Evolutionary conservation across 2,888 invertebrate genomes (phyloP).

Genomic region (Philereme vetulata): DNA sequence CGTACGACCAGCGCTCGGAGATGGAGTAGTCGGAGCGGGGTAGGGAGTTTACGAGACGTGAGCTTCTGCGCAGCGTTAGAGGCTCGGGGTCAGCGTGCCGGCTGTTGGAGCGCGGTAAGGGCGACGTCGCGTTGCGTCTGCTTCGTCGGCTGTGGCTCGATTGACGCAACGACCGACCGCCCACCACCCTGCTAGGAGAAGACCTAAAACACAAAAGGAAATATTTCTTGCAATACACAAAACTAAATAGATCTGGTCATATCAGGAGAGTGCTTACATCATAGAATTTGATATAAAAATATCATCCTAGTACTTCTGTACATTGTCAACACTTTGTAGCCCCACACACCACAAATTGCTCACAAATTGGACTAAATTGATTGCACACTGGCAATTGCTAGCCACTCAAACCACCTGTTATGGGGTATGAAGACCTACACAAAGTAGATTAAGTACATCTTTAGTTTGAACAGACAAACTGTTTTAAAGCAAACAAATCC

Average conservation of each 20-base stretch:
- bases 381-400: conserved; percentile 20
- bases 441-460: no score
- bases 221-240: conserved; percentile 10
- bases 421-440: neutral
- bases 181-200: conserved; percentile 84
- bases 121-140: conserved; percentile 72
- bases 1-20: conserved; percentile 84
- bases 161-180: conserved; percentile 82
- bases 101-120: conserved; percentile 67
- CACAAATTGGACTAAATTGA: conserved; percentile 28
- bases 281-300: neutral
- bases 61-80: conserved; percentile 69
- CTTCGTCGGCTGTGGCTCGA: conserved; percentile 71
- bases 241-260: neutral
- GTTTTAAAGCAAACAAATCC: no score
- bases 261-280: neutral
- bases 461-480: neutral
- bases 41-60: conserved; percentile 77
- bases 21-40: conserved; percentile 82
- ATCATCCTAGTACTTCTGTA: conserved; percentile 2
- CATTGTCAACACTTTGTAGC: conserved; percentile 10
- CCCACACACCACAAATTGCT: conserved; percentile 18
- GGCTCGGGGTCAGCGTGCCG: conserved; percentile 73
- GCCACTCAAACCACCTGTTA: conserved; percentile 11
- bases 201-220: conserved; percentile 59